phyloP scores from a whole-genome alignment of 1,140 invertebrate genomes.

The Aradophagus sp. region DNA sequence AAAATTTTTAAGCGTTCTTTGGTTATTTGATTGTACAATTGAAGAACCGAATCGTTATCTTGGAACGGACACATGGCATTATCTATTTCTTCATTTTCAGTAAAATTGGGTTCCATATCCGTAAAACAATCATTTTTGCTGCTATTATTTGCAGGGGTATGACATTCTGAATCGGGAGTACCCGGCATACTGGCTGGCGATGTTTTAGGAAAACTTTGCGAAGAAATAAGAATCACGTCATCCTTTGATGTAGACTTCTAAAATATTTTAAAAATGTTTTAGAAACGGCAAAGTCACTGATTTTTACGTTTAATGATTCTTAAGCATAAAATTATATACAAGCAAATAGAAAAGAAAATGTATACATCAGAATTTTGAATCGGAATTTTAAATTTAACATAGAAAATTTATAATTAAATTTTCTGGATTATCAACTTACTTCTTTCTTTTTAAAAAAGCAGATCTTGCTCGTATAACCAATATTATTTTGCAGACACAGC shows the following conservation, averaged over 20 bases:
- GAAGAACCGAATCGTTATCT: constrained; percentile 73
- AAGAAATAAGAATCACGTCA: constrained; percentile 56
- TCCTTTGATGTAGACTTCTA: constrained; percentile 57
- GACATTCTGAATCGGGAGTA: constrained; percentile 62
- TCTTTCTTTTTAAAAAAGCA: constrained; percentile 63
- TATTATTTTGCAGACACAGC: constrained; percentile 64
- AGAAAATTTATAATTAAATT: too few relatives aligned
- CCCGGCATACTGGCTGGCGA: constrained; percentile 61
- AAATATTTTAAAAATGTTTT: constrained; percentile 21
- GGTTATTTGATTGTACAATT: constrained; percentile 77
- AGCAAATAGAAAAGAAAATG: too few relatives aligned
- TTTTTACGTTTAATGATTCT: too few relatives aligned
- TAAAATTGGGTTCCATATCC: constrained; percentile 45
- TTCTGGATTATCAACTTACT: constrained; percentile 54
- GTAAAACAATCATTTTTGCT: constrained; percentile 8
- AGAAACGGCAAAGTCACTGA: too few relatives aligned
- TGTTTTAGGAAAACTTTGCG: constrained; percentile 59
- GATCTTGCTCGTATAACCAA: constrained; percentile 66
- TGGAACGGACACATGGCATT: constrained; percentile 44
- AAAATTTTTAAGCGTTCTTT: constrained; percentile 79
- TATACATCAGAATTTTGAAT: too few relatives aligned
- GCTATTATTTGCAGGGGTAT: constrained; percentile 1
- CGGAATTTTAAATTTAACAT: too few relatives aligned
- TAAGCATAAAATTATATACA: too few relatives aligned
- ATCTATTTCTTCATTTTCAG: constrained; percentile 25